Evolutionary conservation across 2,797 vertebrate species (phyloP).

Genomic region (Pristis pectinata): DNA sequence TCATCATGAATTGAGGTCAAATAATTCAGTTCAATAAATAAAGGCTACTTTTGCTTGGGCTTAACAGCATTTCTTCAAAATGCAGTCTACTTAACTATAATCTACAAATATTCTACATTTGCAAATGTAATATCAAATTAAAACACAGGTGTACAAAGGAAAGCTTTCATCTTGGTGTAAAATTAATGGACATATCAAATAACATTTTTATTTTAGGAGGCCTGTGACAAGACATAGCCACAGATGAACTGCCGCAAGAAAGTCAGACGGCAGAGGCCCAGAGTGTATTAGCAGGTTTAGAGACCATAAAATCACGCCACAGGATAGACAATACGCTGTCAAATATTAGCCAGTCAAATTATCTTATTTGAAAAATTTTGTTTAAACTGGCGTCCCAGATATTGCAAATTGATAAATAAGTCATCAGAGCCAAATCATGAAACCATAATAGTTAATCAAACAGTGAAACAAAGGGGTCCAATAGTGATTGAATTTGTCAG

Average conservation of each 20-base stretch:
- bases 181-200: neutral
- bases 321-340: neutral
- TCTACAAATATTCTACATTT: neutral
- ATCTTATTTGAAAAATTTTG: neutral
- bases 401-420: neutral
- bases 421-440: neutral
- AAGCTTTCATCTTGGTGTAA: neutral
- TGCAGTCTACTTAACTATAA: neutral
- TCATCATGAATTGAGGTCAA: neutral
- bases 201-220: neutral
- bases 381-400: neutral
- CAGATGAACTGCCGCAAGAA: neutral
- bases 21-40: neutral
- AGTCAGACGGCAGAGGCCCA: neutral
- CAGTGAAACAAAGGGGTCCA: neutral
- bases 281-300: neutral
- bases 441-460: neutral
- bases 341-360: neutral
- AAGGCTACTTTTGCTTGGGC: neutral
- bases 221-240: neutral
- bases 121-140: neutral
- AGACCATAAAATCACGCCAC: neutral
- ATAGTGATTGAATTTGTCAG: neutral
- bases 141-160: neutral
- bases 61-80: neutral